Conservation (phyloP, 2,113 vertebrate species). For the Cebidichthys violaceus region DNA sequence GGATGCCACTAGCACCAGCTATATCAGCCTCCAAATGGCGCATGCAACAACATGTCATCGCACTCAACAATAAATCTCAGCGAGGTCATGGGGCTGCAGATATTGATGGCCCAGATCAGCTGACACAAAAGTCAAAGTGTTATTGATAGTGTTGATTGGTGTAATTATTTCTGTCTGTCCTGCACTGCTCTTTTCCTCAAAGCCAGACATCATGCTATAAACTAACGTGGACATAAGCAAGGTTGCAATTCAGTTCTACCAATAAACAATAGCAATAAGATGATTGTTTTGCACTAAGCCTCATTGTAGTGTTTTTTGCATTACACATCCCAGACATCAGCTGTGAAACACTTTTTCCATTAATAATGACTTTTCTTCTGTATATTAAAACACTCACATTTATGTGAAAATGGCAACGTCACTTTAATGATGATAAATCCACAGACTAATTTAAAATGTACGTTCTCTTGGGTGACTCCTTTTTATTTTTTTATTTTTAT, state of each 20-base stretch:
- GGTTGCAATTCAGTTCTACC: background rate
- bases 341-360: background rate
- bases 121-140: conserved; percentile 45
- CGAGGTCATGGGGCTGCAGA: conserved; percentile 26
- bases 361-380: background rate
- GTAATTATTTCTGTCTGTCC: conserved; percentile 22
- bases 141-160: conserved; percentile 7
- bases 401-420: background rate
- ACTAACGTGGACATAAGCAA: background rate
- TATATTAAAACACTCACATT: background rate
- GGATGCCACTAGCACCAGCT: conserved; percentile 18
- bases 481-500: conserved; percentile 11
- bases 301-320: background rate
- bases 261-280: background rate
- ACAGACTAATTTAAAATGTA: background rate
- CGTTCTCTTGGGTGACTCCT: background rate
- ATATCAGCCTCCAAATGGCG: conserved; percentile 50
- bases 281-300: background rate
- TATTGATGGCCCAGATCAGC: conserved; percentile 28
- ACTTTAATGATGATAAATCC: background rate
- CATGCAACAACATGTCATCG: conserved; percentile 51
- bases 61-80: conserved; percentile 58
- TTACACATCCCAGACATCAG: background rate
- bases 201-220: background rate
- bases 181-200: conserved; percentile 47